phyloP scores from a whole-genome alignment of 1,140 invertebrate species.

The Bombus consobrinus region DNA sequence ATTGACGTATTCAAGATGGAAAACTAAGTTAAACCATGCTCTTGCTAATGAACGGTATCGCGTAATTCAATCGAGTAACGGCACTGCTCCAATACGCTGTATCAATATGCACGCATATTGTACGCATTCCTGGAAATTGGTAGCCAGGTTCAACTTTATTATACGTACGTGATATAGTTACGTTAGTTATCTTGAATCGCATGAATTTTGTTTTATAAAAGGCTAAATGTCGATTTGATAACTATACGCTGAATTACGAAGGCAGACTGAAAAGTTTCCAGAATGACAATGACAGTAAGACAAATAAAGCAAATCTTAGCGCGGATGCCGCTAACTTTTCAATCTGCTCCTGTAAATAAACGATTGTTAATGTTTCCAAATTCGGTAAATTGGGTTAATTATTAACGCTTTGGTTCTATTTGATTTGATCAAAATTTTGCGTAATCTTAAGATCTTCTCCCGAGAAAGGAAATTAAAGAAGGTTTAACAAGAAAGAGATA shows the following conservation, averaged over 20 bases:
- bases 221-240: too few species aligned
- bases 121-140: background rate
- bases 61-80: slow-evolving; percentile 46
- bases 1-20: slow-evolving; percentile 47
- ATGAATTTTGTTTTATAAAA: too few species aligned
- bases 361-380: too few species aligned
- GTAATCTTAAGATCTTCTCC: background rate
- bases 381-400: background rate
- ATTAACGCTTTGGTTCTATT: background rate
- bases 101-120: background rate
- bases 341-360: too few species aligned
- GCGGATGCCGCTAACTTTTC: too few species aligned
- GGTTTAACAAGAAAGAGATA: background rate
- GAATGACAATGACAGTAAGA: too few species aligned
- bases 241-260: too few species aligned
- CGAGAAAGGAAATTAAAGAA: background rate
- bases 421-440: background rate
- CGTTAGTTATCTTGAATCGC: background rate
- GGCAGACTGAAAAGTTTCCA: too few species aligned
- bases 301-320: too few species aligned
- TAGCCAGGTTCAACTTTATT: background rate
- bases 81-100: background rate
- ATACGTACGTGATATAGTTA: background rate
- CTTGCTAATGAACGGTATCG: slow-evolving; percentile 56
- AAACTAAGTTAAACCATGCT: slow-evolving; percentile 58